A percentile compares a stretch with the other conserved stretches of the same genome.
phyloP scores from a whole-genome alignment of 2,797 vertebrate genomes.

The Rhodeus uyekii region DNA sequence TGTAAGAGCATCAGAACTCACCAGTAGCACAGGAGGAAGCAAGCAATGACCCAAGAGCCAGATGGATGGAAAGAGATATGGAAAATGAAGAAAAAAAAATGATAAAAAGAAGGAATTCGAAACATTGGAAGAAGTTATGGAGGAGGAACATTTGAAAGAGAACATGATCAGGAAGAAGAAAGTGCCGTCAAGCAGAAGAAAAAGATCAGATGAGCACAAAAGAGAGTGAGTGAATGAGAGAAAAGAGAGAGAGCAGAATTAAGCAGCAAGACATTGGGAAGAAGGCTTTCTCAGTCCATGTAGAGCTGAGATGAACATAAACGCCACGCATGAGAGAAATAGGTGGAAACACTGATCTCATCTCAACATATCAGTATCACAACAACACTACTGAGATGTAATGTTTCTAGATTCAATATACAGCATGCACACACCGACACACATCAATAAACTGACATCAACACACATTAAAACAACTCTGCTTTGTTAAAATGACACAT shows the following conservation, averaged over 20 bases:
- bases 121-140: constrained; percentile 46
- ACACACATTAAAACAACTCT: not conserved
- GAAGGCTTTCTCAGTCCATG: constrained; percentile 21
- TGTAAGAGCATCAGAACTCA: constrained; percentile 84
- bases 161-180: constrained; percentile 33
- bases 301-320: constrained; percentile 39
- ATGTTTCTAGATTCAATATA: constrained; percentile 6
- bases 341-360: not conserved
- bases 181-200: constrained; percentile 5
- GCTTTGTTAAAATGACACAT: not conserved
- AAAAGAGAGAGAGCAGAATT: constrained; percentile 54
- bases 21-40: constrained; percentile 94
- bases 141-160: constrained; percentile 15
- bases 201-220: constrained; percentile 18
- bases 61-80: constrained; percentile 68
- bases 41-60: constrained; percentile 91
- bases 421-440: not conserved
- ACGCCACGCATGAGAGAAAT: constrained; percentile 1
- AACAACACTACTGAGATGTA: constrained; percentile 4
- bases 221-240: constrained; percentile 34
- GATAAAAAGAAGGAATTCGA: constrained; percentile 33
- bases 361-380: constrained; percentile 12
- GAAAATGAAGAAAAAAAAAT: constrained; percentile 40
- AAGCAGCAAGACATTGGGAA: constrained; percentile 50
- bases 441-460: not conserved